Base-by-base conservation (phyloP, 1,140 invertebrate genomes). In the Plectus sambesii region DNA sequence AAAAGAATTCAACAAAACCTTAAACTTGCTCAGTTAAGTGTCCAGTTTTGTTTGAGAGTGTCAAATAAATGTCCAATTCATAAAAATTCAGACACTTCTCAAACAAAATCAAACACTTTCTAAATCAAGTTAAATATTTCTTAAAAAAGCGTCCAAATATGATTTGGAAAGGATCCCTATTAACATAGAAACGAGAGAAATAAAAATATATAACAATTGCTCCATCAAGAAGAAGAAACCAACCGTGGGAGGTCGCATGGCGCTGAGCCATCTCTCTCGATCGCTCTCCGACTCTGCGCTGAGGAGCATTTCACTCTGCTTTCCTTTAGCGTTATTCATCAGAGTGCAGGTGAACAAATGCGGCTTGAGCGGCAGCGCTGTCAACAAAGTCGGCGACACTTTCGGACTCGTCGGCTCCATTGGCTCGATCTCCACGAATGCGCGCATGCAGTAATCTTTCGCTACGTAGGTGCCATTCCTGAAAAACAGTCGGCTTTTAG, bases 1-100 rank as follows among this genome's bases (percentile, higher is more conserved):
- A 47, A 19, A 43, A 6, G 29, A 30, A 15, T 43, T 44, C 44
- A 40, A 38, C 26, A 19, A 35, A 25, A 26, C 6, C 29, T 30
- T 9, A 49, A 4, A 39, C 30, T 38, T 27, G 12, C 38, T n/a
- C n/a, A 48, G 42, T 12, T 19, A 37, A 87, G 84, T 87, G 72
- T 92, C 87, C 35, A 79, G 76, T 72, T 83, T 77, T 93, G 93
- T 55, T 82, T 78, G 5, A 83, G 77, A 3, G 94, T 86, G 68
- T 93, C 90, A 42, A 94, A 79, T n/a, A 90, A 79, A 73, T 93
- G 88, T 0, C 84, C 84, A 70, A 74, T 77, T 93, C 87, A 38
- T 80, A 81, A 9, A 82, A 80, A 61, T 81, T 79, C 51, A 79
- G 78, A 22, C 75, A 72, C 17, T 78, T 78, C 44, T 77, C 73